Evolutionary conservation across 1,140 invertebrate genomes (phyloP).

Genomic region (Drosophila pachea): DNA sequence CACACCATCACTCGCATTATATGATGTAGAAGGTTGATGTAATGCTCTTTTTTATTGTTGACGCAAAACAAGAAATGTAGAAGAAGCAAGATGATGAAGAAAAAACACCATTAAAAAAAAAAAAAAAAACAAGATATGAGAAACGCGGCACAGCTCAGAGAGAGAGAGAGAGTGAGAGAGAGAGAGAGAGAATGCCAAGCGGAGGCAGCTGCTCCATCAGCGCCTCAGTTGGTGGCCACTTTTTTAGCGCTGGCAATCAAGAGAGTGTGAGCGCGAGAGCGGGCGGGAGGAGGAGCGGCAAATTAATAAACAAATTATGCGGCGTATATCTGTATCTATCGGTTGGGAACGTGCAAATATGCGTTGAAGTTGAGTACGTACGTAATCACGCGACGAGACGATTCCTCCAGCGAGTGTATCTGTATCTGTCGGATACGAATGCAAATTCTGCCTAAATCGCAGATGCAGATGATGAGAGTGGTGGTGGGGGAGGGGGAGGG

Average conservation of each 20-base stretch:
- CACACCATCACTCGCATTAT: not conserved
- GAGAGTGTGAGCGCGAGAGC: conserved; percentile 1
- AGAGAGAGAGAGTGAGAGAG: not conserved
- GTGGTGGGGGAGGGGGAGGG: too few species aligned
- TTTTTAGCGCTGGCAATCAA: conserved; percentile 18
- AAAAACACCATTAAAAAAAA: not conserved
- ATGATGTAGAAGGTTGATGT: conserved; percentile 28
- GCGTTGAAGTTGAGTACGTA: conserved; percentile 54
- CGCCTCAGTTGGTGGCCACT: conserved; percentile 57
- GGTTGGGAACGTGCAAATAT: conserved; percentile 37
- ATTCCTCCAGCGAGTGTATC: conserved; percentile 43
- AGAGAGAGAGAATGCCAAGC: conserved; percentile 1
- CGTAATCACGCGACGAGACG: conserved; percentile 16
- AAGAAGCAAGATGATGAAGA: too few species aligned
- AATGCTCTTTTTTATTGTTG: conserved; percentile 44
- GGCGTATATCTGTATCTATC: conserved; percentile 30
- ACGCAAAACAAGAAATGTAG: conserved; percentile 19
- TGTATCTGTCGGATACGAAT: conserved; percentile 36
- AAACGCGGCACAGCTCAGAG: not conserved
- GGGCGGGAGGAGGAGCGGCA: not conserved
- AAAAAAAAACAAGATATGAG: conserved; percentile 13
- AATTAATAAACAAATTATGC: conserved; percentile 71
- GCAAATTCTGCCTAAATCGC: conserved; percentile 18
- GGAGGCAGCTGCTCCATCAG: conserved; percentile 33
- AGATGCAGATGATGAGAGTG: conserved; percentile 18